Conservation (phyloP, 2,797 vertebrate species). For the Hephaestus fuliginosus region DNA sequence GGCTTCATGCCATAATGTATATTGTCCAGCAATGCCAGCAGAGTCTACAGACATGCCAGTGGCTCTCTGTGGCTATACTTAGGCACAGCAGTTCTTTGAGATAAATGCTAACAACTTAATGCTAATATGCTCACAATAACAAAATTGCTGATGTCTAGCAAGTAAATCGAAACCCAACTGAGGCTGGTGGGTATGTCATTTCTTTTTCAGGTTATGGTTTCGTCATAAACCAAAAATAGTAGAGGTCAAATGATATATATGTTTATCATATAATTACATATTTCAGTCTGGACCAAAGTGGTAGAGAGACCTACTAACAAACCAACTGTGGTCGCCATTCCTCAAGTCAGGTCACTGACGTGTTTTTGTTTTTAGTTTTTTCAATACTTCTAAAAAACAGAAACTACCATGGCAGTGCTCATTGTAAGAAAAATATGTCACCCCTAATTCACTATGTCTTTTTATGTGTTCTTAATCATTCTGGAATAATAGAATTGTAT, state of each 20-base stretch:
- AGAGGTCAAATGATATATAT: too few species aligned
- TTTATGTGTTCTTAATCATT: not conserved
- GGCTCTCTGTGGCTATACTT: not conserved
- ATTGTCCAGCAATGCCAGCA: not conserved
- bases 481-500: not conserved
- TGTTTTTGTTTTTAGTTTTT: not conserved
- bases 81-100: too few species aligned
- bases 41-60: not conserved
- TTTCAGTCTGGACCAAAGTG: not conserved
- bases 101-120: not conserved
- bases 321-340: not conserved
- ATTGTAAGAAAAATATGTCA: not conserved
- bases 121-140: too few species aligned
- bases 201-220: not conserved
- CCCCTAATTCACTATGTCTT: not conserved
- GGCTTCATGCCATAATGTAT: not conserved
- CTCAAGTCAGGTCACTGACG: accelerated
- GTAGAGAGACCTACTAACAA: not conserved
- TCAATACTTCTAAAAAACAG: not conserved
- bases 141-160: too few species aligned
- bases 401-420: not conserved
- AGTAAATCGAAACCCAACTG: not conserved
- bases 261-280: too few species aligned
- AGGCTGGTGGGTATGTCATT: not conserved
- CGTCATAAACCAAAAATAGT: not conserved